Evolutionary conservation across 2,888 invertebrate genomes (phyloP), one percentile per base, ranked within the genome.

Genomic region (Stenoptilia bipunctidactyla): DNA sequence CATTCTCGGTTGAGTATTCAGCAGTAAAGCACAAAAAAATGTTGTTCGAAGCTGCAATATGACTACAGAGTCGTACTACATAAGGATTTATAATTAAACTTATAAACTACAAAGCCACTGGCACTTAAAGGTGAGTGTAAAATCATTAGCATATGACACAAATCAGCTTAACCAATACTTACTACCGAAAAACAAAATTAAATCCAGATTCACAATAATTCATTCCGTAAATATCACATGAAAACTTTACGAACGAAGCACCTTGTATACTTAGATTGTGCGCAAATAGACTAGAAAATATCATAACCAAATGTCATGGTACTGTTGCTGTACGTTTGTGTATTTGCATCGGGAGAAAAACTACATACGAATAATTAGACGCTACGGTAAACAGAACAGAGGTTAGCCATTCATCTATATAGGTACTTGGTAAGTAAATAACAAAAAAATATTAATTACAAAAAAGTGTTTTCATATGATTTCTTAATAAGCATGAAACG

Each of bases 1-100:
- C 76, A 77, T 80, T 66, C 74, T 76, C 79, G 69, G 76, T 74
- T 82, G 82, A 83, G 83, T 82, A 83, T 83, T 83, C 73, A 75
- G 79, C 79, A 66, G 64, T 83, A 83, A 83, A 83, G 83, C 83
- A 79, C 75, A 69, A 65, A 66, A 69, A 65, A 66, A 60, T 58
- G 3, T 80, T 82, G 77, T 71, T 83, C 77, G 61, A 76, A 82
- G 83, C 83, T 83, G 83, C 82, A 73, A 79, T 75, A 59, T 71
- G 73, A 76, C 71, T 72, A 75, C 67, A 63, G 58, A 66, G 63
- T 68, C 58, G 52, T 67, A 57, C 49, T 50, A 53, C 46, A 34
- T 13, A 13, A 55, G 54, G 38, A 49, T 51, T 50, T 53, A 50
- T 48, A 48, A 49, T 45, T 46, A 52, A 55, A 56, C 49, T 54